Base-by-base conservation (phyloP, 2,888 invertebrate genomes). In the Spisula solida region DNA sequence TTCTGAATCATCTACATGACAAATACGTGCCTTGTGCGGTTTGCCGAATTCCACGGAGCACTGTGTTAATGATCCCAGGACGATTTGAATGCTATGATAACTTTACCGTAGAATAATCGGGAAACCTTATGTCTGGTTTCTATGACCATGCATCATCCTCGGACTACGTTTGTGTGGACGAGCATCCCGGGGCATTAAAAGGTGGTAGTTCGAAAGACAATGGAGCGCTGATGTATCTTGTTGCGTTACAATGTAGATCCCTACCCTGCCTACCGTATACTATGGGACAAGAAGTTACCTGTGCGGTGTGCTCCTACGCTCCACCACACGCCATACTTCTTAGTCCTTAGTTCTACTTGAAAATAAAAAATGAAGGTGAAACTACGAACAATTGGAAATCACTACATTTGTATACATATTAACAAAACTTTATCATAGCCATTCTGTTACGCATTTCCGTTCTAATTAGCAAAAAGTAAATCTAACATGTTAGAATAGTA, bases 81-180 rank as follows among this genome's bases (percentile, higher is more conserved):
- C 60, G 66, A 31, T 70, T 66, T 51, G 81, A 47, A 18, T 86
- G 86, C 29, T 81, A 81, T 47, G 18, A 14, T 0, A 80, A 80
- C 0, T 86, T 25, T 56, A 66, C 47, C 20, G 25, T 70, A 2
- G 86, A 86, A 60, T 86, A 86, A 48, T 47, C 34, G 18, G 85
- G 85, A 0, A 80, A 85, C 41, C 80, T 85, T 18, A 80, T 85
- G 85, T 29, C 85, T 10, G 56, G n/a, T 0, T n/a, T 12, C 12
- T 20, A 85, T n/a, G 25, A 4, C 20, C 80, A 85, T n/a, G 31
- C 18, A 47, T 31, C 55, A 4, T 16, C 87, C 5, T 81, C 75
- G 18, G 82, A 87, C 18, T 78, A 51, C n/a, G 82, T 82, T 18
- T 87, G 87, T 29, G 56, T 87, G 31, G 87, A 87, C 47, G n/a